Base-by-base conservation (phyloP, 2,113 vertebrate species). In the Megaceryle torquata region DNA sequence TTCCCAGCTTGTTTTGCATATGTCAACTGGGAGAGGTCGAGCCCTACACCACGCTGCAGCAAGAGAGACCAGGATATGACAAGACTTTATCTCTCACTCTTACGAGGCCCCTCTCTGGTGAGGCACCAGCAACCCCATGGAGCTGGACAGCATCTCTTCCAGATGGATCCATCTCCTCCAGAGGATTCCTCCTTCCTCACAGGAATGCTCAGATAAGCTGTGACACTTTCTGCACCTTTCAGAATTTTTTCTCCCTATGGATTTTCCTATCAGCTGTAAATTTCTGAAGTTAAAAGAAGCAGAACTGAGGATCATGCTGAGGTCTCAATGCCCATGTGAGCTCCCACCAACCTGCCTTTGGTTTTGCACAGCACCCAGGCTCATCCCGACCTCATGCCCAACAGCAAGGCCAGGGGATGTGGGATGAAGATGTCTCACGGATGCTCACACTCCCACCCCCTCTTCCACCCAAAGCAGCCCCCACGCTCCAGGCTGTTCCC, bases 291-390 rank as follows among this genome's bases (percentile, higher is more conserved):
- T 33, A 4, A 1, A 21, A 51, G 69, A 5, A 44, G 75, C 71
- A 39, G 37, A 35, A 14, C 0, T 4, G 33, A 70, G 80, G 82
- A 46, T 5, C 0, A 0, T 0, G 6, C 3, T 0, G n/a, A 81
- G 65, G 10, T 50, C 41, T 33, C 41, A 7, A 2, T 5, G 2
- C 75, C 41, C 22, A 15, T 2, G 0, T 1, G 3, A 10, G 50
- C 5, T 83, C 68, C 43, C 59, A 22, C 9, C 4, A 2, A 29
- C 6, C 17, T 10, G 21, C 29, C 56, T 4, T 1, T n/a, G 64
- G 48, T 6, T 74, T 44, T 1, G 4, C 15, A 2, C 35, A 19
- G 56, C 48, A 24, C 1, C 78, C 72, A 24, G 48, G 53, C 59
- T 48, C 57, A 44, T 5, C 60, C 44, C 3, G 0, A 21, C 35